Evolutionary conservation across 2,888 invertebrate genomes (phyloP), one percentile per base, ranked within the genome.

Genomic region (Smittia aterrima): DNA sequence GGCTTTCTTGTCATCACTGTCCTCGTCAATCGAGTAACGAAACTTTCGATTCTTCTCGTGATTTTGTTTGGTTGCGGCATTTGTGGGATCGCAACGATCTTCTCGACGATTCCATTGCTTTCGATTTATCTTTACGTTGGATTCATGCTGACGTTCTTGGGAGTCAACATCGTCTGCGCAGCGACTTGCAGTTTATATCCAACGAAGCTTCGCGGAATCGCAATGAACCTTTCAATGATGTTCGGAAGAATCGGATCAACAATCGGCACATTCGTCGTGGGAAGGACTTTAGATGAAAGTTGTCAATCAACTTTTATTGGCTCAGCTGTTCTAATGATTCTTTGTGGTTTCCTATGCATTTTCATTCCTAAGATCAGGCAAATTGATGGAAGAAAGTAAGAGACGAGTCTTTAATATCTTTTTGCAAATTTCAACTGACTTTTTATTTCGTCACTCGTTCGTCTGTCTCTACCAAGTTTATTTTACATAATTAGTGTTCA

Each of bases 171-270:
- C 0, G 77, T 81, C 0, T 81, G 79, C 77, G 80, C 80, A 3
- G 78, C 79, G 13, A 79, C 80, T 3, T 80, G 81, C 1, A 81
- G 81, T 71, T 75, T 81, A 7, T 81, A n/a, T 11, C 47, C 47
- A 16, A 47, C 47, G 13, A 47, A n/a, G 2, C 47, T 47, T 64
- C 78, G 84, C 75, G 84, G 80, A 20, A 83, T 83, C 82, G 83
- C 83, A 16, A 76, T 84, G 67, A 82, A 83, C 13, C 80, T 84
- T 66, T 82, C 83, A 0, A 76, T 84, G 7, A 83, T 83, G 82
- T 80, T 81, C 76, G 84, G 84, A 32, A 77, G 83, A 75, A 77
- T 83, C 75, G 84, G 83, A 1, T 83, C 83, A 7, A 80, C 83
- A 75, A 77, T 80, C 27, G 83, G 83, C 2, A 80, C 81, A 1